These are phyloP conservation scores for Nematolebias whitei DNA, from an alignment of 2,113 vertebrate genomes.

Conservation along the genomic window DNA sequence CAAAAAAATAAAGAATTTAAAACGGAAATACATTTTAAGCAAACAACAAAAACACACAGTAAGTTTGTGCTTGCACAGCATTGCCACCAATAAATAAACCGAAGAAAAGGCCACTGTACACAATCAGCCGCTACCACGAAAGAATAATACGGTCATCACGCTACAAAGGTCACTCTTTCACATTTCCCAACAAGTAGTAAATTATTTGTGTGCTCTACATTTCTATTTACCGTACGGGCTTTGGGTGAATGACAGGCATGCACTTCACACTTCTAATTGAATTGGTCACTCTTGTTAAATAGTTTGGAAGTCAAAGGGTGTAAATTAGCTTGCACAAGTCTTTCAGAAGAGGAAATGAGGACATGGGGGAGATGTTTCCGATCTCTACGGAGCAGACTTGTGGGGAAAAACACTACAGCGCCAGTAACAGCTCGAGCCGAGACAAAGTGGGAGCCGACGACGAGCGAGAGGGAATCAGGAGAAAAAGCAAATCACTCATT, in stretches of 20 bases:
- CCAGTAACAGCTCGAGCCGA: conserved; percentile 29
- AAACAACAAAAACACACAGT: not conserved
- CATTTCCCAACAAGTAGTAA: conserved; percentile 3
- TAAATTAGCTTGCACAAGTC: conserved; percentile 35
- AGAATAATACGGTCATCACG: conserved; percentile 20
- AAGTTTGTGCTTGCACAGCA: no score
- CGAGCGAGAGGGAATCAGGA: conserved; percentile 23
- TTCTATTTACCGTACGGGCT: conserved; percentile 7
- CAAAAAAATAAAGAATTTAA: no score
- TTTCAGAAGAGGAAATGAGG: conserved; percentile 48
- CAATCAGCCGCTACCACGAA: not conserved
- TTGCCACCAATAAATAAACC: not conserved
- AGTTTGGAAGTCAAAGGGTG: conserved; percentile 42
- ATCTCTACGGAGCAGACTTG: conserved; percentile 27
- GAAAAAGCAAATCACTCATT: conserved; percentile 55
- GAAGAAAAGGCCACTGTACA: conserved; percentile 3
- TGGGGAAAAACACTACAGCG: conserved; percentile 32
- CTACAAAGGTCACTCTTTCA: conserved; percentile 45
- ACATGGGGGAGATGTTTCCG: conserved; percentile 45
- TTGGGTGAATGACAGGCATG: conserved; percentile 7
- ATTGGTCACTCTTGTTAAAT: conserved; percentile 55
- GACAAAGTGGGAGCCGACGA: conserved; percentile 51
- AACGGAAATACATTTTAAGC: not conserved
- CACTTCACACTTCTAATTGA: conserved; percentile 49
- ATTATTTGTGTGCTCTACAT: conserved; percentile 15